Evolutionary conservation across 2,113 vertebrate species (phyloP), one percentile per base, ranked within the genome.

Genomic region (Stigmatopora argus): DNA sequence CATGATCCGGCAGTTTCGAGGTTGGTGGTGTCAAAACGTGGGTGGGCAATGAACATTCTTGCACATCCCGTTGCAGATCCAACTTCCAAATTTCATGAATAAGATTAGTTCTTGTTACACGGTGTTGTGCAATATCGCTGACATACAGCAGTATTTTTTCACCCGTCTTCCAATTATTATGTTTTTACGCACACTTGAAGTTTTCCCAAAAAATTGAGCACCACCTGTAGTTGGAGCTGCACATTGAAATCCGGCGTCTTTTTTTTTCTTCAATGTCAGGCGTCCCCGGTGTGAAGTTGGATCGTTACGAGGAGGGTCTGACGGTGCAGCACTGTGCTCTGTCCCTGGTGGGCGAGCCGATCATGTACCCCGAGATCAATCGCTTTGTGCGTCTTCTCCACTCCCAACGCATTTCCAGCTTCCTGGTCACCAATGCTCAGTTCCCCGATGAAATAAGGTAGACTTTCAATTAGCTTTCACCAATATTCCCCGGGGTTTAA

Each of bases 331-430:
- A 98, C 86, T 99, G 96, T 0, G 95, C 96, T 0, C 84, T 99
- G 38, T 98, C 97, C 1, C 88, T 98, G 67, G 96, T 99, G 74
- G 97, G 94, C 1, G 96, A 99, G 66, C 96, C 97, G 2, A 98
- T 97, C 79, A 97, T 98, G 95, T 98, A 98, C 83, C 95, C 94
- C 0, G 89, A 96, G 78, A 98, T 98, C 89, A 98, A 98, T 72
- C 44, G 64, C 5, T 94, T 98, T 1, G 69, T 98, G 46, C 89
- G 83, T 70, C 91, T 98, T 4, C 92, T 98, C 26, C 96, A 98
- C 72, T 82, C 85, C 15, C 81, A 69, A 0, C 66, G 70, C 57
- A 96, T 98, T 89, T 98, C 96, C 53, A 97, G 92, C 64, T 99
- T 98, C 82, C 89, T 98, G 48, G 96, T 98, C 63, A 98, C 97